These are phyloP conservation scores for Melikaiella ostensackeni DNA, from an alignment of 2,888 invertebrate species.

Conservation along the genomic window DNA sequence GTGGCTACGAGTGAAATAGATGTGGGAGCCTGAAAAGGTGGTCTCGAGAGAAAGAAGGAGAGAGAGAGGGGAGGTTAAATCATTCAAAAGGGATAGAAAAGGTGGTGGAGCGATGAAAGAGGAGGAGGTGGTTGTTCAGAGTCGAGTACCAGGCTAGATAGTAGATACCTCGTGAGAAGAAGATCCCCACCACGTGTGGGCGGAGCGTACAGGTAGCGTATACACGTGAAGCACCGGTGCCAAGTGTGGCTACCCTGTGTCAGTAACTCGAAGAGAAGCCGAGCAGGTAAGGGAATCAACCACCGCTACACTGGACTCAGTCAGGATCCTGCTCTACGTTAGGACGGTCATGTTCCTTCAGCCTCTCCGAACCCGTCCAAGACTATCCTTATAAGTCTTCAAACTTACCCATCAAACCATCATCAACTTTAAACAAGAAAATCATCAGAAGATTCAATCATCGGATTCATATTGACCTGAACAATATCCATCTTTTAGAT, in stretches of 20 bases:
- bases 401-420: background rate
- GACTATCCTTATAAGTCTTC: background rate
- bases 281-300: conserved; percentile 44
- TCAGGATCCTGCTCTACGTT: conserved; percentile 54
- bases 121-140: conserved; percentile 5
- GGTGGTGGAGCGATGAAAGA: conserved; percentile 25
- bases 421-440: background rate
- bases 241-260: conserved; percentile 52
- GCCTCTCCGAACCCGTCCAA: conserved; percentile 1
- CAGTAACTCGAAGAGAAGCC: conserved; percentile 46
- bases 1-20: background rate
- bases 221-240: conserved; percentile 44
- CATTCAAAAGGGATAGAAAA: background rate
- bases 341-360: conserved; percentile 44
- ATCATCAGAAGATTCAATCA: background rate
- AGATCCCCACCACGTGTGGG: conserved; percentile 49
- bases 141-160: conserved; percentile 13
- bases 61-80: background rate
- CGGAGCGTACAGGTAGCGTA: conserved; percentile 49
- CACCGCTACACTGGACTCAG: conserved; percentile 47
- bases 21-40: conserved; percentile 26
- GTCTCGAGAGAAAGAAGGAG: background rate
- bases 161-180: conserved; percentile 33
- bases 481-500: background rate
- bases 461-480: background rate